Percentiles rank a stretch among this genome's conserved stretches.
Evolutionary conservation across 2,113 vertebrate species (phyloP).

Genomic region (Catharus bicknelli): DNA sequence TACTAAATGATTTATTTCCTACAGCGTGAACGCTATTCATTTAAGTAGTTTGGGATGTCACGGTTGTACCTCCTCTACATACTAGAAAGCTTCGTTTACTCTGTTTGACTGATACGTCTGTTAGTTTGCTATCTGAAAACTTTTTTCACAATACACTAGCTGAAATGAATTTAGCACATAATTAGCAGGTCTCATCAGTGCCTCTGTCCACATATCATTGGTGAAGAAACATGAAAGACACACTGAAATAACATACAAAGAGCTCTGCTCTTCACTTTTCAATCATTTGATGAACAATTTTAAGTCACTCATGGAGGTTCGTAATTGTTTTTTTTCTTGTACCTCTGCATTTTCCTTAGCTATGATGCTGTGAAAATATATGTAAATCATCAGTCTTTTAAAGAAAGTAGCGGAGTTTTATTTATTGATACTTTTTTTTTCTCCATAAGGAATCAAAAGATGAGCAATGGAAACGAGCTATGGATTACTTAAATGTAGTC

Average conservation of each 20-base stretch:
- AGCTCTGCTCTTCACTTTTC: neutral
- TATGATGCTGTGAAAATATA: neutral
- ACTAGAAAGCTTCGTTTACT: neutral
- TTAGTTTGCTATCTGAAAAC: neutral
- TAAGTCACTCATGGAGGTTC: neutral
- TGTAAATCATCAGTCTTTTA: neutral
- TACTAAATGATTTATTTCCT: neutral
- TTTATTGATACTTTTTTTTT: neutral
- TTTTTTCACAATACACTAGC: neutral
- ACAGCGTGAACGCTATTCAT: neutral
- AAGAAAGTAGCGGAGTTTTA: neutral
- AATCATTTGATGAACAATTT: neutral
- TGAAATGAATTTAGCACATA: neutral
- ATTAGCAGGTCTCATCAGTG: neutral
- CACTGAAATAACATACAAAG: neutral
- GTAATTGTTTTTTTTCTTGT: neutral
- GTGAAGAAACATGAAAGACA: neutral
- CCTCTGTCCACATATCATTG: neutral
- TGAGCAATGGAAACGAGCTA: constrained; percentile 90
- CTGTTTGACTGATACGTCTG: neutral
- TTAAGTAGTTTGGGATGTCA: neutral
- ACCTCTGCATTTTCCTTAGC: neutral
- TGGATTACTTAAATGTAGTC: constrained; percentile 90
- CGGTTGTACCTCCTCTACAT: neutral
- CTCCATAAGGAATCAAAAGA: constrained; percentile 83